Evolutionary conservation across 1,140 invertebrate species (phyloP).

Genomic region (Homalodisca vitripennis): DNA sequence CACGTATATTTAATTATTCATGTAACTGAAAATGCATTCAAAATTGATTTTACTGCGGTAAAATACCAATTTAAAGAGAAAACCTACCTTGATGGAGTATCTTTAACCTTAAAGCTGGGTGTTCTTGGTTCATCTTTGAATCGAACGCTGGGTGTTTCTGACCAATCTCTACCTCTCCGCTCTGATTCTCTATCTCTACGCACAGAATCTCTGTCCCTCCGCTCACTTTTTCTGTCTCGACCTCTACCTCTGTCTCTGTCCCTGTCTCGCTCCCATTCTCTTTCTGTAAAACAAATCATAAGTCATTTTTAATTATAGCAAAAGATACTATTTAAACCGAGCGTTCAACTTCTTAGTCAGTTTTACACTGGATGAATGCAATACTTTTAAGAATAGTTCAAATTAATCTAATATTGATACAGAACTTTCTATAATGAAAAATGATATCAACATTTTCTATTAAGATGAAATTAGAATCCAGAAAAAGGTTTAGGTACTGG

Average conservation of each 20-base stretch:
- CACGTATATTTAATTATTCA: neutral
- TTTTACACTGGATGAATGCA: neutral
- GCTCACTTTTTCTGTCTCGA: constrained; percentile 43
- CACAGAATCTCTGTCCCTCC: constrained; percentile 45
- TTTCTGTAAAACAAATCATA: constrained; percentile 26
- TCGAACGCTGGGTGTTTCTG: constrained; percentile 57
- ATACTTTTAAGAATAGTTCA: neutral
- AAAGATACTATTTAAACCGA: neutral
- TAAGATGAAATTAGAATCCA: too few species aligned
- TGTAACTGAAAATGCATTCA: neutral
- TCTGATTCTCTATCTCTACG: constrained; percentile 42
- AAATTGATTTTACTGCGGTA: neutral
- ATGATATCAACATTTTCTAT: neutral
- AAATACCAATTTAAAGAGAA: neutral
- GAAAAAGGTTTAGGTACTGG: too few species aligned
- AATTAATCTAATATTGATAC: neutral
- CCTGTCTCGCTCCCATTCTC: constrained; percentile 41
- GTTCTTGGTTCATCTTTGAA: constrained; percentile 81
- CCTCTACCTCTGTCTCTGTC: constrained; percentile 41
- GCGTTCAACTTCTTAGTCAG: neutral
- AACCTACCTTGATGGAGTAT: constrained; percentile 58
- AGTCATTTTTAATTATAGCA: neutral
- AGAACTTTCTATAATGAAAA: neutral
- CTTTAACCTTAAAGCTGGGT: constrained; percentile 66
- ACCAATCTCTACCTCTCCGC: constrained; percentile 19